Evolutionary conservation across 2,888 invertebrate species (phyloP), one percentile per base, ranked within the genome.

Genomic region (Caenorhabditis afra): DNA sequence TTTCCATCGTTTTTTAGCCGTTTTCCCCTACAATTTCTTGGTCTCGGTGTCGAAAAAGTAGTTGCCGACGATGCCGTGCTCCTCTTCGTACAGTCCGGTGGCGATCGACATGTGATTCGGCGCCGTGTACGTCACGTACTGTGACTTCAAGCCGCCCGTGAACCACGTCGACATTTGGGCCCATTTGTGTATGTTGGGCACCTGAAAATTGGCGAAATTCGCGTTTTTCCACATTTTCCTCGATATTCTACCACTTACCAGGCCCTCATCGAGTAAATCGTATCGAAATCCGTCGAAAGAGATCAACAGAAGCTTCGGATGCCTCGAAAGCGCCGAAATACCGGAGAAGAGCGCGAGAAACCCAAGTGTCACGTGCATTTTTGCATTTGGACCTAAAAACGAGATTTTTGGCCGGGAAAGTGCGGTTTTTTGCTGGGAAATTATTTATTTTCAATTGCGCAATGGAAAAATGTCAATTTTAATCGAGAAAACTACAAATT

Each of bases 51-150:
- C 83, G 71, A 76, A 86, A 70, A 86, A 86, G 62, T 76, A 85
- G 55, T 86, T 86, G 45, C 82, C 81, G 22, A 86, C 84, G 37
- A 86, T 83, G 41, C 86, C 86, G 35, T 86, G 86, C 22, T 62
- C 58, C 55, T 86, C 83, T 55, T 86, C 84, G 45, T 64, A 80
- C 39, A 82, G 44, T 41, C 86, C 85, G 0, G 84, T 82, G 0
- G 82, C 84, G 10, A 84, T 84, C 14, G 81, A 79, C 83, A 85
- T 84, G 55, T 85, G 85, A 61, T 85, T 85, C n/a, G 85, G 82
- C 7, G 83, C 84, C 0, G 85, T 85, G 50, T 66, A 81, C 12
- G 85, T 82, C 16, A 84, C 78, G 29, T 80, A 85, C 65, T 84
- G 84, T 0, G 82, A 79, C 49, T 79, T 62, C 1, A 80, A 64